phyloP scores from a whole-genome alignment of 2,888 invertebrate genomes.

The Craniophora ligustri region DNA sequence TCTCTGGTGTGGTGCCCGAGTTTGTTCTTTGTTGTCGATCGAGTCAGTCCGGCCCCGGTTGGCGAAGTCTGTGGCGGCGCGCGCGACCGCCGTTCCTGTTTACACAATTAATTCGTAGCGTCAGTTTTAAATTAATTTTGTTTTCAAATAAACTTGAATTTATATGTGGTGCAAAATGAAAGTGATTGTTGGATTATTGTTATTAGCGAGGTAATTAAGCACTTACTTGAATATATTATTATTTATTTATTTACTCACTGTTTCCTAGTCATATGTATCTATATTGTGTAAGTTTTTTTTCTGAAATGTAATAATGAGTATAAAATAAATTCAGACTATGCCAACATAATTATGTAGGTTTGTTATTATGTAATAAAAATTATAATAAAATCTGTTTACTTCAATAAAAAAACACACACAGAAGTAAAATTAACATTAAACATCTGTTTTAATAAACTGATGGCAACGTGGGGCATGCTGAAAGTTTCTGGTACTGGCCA shows the following conservation, averaged over 20 bases:
- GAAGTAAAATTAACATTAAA: too few species aligned
- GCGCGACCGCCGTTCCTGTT: conserved; percentile 18
- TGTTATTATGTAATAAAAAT: too few species aligned
- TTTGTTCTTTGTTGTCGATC: too few species aligned
- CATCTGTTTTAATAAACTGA: too few species aligned
- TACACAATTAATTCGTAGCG: conserved; percentile 1
- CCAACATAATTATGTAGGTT: too few species aligned
- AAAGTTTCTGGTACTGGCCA: too few species aligned
- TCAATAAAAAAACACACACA: too few species aligned
- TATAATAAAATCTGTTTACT: too few species aligned
- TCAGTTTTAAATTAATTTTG: too few species aligned
- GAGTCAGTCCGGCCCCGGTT: conserved; percentile 35
- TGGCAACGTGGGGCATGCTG: too few species aligned
- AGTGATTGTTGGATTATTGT: conserved; percentile 50
- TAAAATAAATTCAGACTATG: too few species aligned
- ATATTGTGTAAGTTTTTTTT: background rate
- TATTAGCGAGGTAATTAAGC: conserved; percentile 49
- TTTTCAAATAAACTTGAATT: conserved; percentile 13
- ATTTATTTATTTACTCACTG: background rate
- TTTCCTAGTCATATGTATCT: too few species aligned
- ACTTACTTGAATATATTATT: background rate
- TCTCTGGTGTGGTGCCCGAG: conserved; percentile 22
- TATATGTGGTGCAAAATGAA: conserved; percentile 49
- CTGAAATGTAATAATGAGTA: background rate
- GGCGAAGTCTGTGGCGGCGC: conserved; percentile 23